Base-by-base conservation (phyloP, 1,140 invertebrate genomes). In the Wasmannia auropunctata region DNA sequence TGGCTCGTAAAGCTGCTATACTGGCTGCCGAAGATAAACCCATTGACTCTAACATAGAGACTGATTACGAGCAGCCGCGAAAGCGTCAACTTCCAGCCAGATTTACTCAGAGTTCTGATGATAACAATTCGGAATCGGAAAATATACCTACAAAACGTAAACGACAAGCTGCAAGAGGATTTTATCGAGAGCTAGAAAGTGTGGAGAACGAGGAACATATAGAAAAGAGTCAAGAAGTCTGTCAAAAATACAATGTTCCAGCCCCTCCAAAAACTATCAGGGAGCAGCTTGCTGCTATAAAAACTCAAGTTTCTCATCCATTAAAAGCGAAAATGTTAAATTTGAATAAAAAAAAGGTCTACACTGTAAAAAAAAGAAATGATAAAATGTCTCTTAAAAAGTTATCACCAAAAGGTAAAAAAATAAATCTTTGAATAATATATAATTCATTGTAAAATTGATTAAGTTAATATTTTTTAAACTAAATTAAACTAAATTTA, bases 31-130 rank as follows among this genome's bases (percentile, higher is more conserved):
- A 72, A 22, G 49, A 74, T 74, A 10, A 54, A 74, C 11, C 49
- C 34, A 56, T 74, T 37, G 70, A 74, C 11, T 54, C 49, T 2
- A 72, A 54, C 19, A 74, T 74, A 74, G 49, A 56, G 5, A 74
- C 70, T 37, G 70, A 74, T 74, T 74, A 54, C 7, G 70, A 56
- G 0, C 37, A 74, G 14, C 49, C 49, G 31, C 70, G 49, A 6
- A 74, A 74, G 11, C 70, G 49, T 54, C 31, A 74, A 37, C 70
- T 56, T 74, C 70, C 70, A 37, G n/a, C 6, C 5, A 74, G 19
- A 37, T 74, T 74, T 69, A 49, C 1, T 72, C 49, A 72, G 4
- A 72, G 8, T 72, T 72, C 46, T 22, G 28, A 72, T 46, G 22
- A 69, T 51, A 49, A 54, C 3, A 11, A 74, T 10, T 16, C 0